phyloP scores from a whole-genome alignment of 2,113 vertebrate genomes.

The Cheirogaleus medius region DNA sequence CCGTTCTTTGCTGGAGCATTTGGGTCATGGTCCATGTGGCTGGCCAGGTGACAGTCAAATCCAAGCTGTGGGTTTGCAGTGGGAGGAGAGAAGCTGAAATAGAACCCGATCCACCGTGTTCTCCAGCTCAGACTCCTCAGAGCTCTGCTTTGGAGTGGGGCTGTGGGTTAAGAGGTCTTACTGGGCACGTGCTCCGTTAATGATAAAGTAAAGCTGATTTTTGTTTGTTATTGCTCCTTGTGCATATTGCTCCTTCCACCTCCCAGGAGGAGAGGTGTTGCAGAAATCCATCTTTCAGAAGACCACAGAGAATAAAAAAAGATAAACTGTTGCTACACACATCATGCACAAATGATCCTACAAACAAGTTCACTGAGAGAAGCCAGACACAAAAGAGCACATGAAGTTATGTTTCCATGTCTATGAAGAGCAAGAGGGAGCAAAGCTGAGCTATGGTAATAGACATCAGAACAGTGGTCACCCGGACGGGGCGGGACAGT shows the following conservation, averaged over 20 bases:
- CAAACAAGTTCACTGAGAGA: not conserved
- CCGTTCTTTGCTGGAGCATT: not conserved
- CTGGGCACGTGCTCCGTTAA: not conserved
- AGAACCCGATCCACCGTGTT: not conserved
- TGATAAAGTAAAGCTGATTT: not conserved
- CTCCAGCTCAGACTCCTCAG: not conserved
- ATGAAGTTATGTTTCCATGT: not conserved
- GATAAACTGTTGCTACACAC: not conserved
- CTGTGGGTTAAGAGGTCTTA: not conserved
- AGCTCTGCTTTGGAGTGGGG: not conserved
- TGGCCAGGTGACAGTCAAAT: not conserved
- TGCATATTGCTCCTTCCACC: not conserved
- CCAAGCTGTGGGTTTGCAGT: not conserved
- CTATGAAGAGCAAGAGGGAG: not conserved
- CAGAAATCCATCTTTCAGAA: not conserved
- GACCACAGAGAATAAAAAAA: no score
- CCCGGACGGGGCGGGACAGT: not conserved
- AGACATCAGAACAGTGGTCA: not conserved
- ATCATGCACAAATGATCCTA: not conserved
- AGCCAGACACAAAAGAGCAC: not conserved
- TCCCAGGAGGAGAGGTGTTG: not conserved
- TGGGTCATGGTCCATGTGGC: not conserved
- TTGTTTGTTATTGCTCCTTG: not conserved
- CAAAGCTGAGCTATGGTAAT: not conserved
- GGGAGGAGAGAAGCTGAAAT: not conserved